Evolutionary conservation across 2,888 invertebrate species (phyloP), one percentile per base, ranked within the genome.

Genomic region (Hirtodrosophila alboralis): DNA sequence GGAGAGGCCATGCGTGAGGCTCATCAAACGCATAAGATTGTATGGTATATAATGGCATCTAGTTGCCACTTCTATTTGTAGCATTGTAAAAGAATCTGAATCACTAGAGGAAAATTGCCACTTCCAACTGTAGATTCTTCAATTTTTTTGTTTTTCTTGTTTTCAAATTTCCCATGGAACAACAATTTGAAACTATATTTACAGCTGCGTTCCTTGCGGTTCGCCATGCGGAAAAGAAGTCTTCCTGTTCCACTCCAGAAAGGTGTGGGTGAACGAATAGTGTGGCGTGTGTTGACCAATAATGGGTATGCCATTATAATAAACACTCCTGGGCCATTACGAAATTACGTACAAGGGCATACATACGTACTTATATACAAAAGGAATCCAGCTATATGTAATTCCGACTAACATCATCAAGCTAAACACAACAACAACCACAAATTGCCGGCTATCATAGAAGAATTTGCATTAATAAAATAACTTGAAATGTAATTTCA

Each of bases 81-180:
- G 58, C 30, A 36, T 14, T 9, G 7, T 10, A 12, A 7, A 9
- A 30, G 21, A 18, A 26, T 7, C 13, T 23, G 10, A 38, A 38
- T 12, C 16, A 9, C 16, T 12, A 6, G 2, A 3, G 21, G 8
- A 41, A 53, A 68, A 73, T 70, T 70, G 51, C 68, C 61, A 67
- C 69, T 57, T 73, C 41, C 60, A 70, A 73, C 74, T 54, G 48
- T 44, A n/a, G n/a, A n/a, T n/a, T n/a, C n/a, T n/a, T n/a, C n/a
- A n/a, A n/a, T n/a, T n/a, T n/a, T n/a, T n/a, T n/a, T n/a, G n/a
- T n/a, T n/a, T n/a, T n/a, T n/a, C n/a, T n/a, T n/a, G n/a, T n/a
- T n/a, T n/a, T n/a, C n/a, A n/a, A n/a, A n/a, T n/a, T n/a, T 40
- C 67, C 33, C 67, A 66, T 49, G 52, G 26, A 30, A 37, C 41